phyloP scores from a whole-genome alignment of 2,113 vertebrate genomes.

The Smithornis capensis region DNA sequence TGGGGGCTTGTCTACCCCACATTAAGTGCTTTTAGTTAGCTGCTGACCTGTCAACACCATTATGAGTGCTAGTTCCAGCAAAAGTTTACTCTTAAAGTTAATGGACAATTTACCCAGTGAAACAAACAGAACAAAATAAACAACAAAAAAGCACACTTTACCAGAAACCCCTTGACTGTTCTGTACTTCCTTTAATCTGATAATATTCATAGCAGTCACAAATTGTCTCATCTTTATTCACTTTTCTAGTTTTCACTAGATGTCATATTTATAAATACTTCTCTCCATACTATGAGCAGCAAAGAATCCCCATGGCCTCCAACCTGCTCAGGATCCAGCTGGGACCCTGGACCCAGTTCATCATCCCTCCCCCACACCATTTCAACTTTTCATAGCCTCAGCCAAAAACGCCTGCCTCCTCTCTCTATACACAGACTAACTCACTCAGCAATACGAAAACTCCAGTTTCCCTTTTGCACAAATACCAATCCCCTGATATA shows the following conservation, averaged over 20 bases:
- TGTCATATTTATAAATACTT: not conserved
- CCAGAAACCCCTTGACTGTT: not conserved
- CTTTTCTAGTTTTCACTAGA: not conserved
- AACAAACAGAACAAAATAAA: not conserved
- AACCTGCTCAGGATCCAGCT: not conserved
- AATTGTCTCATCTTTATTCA: not conserved
- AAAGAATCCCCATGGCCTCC: not conserved
- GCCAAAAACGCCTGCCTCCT: not conserved
- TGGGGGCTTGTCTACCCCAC: not conserved
- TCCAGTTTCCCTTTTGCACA: slow-evolving; percentile 37
- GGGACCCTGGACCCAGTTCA: not conserved
- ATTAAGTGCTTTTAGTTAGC: not conserved
- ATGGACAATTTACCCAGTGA: not conserved
- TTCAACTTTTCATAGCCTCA: not conserved
- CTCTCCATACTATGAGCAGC: not conserved
- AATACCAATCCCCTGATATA: slow-evolving; percentile 32
- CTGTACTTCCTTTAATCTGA: not conserved
- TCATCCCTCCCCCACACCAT: not conserved
- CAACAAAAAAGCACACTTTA: not conserved
- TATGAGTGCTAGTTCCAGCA: not conserved
- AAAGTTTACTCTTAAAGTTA: not conserved
- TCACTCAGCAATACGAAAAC: slow-evolving; percentile 34
- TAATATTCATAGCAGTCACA: not conserved
- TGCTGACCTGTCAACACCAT: not conserved
- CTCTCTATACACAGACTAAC: not conserved